Base-by-base conservation (phyloP, 2,888 invertebrate species). In the Metopia argyrocephala region DNA sequence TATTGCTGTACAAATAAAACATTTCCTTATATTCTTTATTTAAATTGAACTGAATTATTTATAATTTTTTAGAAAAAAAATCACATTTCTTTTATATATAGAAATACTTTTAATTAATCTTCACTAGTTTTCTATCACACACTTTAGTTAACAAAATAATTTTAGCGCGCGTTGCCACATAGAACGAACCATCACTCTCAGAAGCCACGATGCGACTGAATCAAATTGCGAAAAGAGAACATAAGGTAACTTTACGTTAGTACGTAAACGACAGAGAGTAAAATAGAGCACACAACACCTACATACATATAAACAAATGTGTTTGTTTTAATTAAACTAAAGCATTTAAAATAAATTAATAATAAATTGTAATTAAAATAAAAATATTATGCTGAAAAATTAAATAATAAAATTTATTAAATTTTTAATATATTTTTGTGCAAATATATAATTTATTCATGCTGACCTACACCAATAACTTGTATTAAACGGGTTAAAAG, bases 141-240 rank as follows among this genome's bases (percentile, higher is more conserved):
- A 81, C 25, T 20, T 18, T 28, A n/a, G 23, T 64, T n/a, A 64
- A 50, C 48, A 46, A 61, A 20, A 56, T 64, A 45, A 61, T 54
- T 28, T 48, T 18, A 50, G 5, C 66, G 46, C 66, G 65, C 66
- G 57, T 46, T 66, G 78, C 78, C 78, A 70, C 75, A 56, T 66
- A 57, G 66, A 76, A 79, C 45, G 62, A 71, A 76, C 80, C 82
- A 76, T 82, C 83, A 82, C 83, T 79, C 83, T 82, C 81, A 79
- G 59, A 81, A 82, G 83, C 76, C 82, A 79, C 81, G 78, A 83
- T 65, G 76, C 81, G 81, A 84, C 83, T 84, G 74, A 83, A 66
- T 7, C 27, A 9, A 71, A 76, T 45, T 64, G 12, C 7, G 21
- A 69, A 70, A 71, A 64, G 81, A 81, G 78, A 64, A 73, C 20